Conservation (phyloP, 2,888 invertebrate species). For the Stenodera caucasica region DNA sequence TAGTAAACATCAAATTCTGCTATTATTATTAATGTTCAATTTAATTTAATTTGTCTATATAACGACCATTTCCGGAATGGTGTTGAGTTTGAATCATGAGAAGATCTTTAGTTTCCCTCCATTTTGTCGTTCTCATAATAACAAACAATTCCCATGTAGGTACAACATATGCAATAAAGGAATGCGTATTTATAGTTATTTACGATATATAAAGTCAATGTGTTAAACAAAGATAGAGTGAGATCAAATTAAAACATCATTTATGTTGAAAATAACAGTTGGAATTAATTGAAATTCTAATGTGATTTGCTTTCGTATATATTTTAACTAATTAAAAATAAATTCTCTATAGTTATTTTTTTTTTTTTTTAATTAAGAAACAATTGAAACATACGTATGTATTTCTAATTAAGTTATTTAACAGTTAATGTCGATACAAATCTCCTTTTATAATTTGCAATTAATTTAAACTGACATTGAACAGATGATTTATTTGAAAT, state of each 20-base stretch:
- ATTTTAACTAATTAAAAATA: slow-evolving; percentile 21
- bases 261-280: not conserved
- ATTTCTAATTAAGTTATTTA: slow-evolving; percentile 33
- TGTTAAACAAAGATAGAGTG: not conserved
- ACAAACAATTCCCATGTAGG: not conserved
- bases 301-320: slow-evolving; percentile 19
- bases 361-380: slow-evolving; percentile 3
- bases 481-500: not conserved
- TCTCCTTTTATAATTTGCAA: slow-evolving; percentile 24
- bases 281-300: slow-evolving; percentile 25
- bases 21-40: too few relatives aligned
- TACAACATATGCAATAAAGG: not conserved
- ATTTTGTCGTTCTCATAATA: not conserved
- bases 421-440: slow-evolving; percentile 27
- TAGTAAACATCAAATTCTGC: too few relatives aligned
- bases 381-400: slow-evolving; percentile 28
- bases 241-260: not conserved
- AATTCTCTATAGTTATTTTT: slow-evolving; percentile 2
- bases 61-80: not conserved
- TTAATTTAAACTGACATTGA: slow-evolving; percentile 3
- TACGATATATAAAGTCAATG: too few relatives aligned
- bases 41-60: slow-evolving; percentile 6
- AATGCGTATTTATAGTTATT: not conserved
- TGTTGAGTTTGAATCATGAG: slow-evolving; percentile 2
- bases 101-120: not conserved